These are phyloP conservation scores for Sebastes trivittatus DNA, from an alignment of 2,797 vertebrate species.

Conservation along the genomic window DNA sequence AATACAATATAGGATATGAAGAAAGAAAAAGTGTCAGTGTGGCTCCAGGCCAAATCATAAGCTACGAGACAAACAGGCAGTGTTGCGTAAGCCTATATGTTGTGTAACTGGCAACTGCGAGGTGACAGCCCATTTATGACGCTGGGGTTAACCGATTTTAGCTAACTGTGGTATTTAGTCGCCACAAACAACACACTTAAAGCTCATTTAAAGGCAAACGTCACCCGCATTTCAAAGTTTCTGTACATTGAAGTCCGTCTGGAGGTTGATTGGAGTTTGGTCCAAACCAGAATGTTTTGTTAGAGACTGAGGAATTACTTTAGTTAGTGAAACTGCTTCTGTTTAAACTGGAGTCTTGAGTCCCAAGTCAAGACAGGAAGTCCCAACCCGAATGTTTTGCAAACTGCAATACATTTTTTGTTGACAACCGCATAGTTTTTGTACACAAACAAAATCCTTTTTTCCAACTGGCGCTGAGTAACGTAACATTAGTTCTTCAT, in stretches of 20 bases:
- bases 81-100: slow-evolving; percentile 24
- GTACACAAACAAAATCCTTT: too few species aligned
- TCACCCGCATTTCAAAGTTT: slow-evolving; percentile 15
- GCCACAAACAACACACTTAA: slow-evolving; percentile 55
- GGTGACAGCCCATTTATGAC: slow-evolving; percentile 66
- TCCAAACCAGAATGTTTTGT: slow-evolving; percentile 39
- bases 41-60: not conserved
- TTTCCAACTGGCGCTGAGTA: too few species aligned
- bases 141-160: slow-evolving; percentile 57
- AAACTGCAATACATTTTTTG: too few species aligned
- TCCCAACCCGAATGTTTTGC: too few species aligned
- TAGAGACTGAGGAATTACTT: not conserved
- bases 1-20: not conserved
- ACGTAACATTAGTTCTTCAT: too few species aligned
- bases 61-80: slow-evolving; percentile 6
- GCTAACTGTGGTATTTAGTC: slow-evolving; percentile 37
- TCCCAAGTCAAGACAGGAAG: too few species aligned
- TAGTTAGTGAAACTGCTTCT: not conserved
- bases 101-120: slow-evolving; percentile 34
- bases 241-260: slow-evolving; percentile 29
- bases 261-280: slow-evolving; percentile 24
- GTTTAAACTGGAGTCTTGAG: not conserved
- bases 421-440: too few species aligned
- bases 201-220: slow-evolving; percentile 42
- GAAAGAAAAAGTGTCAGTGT: not conserved